Conservation (phyloP, 2,888 invertebrate genomes). For the Yponomeuta sedellus region DNA sequence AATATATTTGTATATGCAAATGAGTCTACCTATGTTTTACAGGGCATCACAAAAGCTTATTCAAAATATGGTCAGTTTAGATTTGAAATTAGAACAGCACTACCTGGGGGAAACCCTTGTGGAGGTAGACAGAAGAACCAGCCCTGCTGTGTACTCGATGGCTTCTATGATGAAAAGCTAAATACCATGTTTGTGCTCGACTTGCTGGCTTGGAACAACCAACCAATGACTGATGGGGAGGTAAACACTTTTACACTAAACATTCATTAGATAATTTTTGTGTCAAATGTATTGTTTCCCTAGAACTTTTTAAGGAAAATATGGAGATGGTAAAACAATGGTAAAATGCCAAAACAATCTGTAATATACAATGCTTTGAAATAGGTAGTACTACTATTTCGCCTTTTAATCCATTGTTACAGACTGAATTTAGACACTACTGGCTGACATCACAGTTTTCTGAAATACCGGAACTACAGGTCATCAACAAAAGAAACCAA, state of each 20-base stretch:
- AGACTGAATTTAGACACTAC: slow-evolving; percentile 90
- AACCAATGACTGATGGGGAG: slow-evolving; percentile 83
- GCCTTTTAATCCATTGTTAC: slow-evolving; percentile 29
- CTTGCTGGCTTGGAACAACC: slow-evolving; percentile 86
- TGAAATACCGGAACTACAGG: slow-evolving; percentile 74
- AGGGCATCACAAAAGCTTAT: slow-evolving; percentile 84
- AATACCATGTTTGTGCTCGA: slow-evolving; percentile 88
- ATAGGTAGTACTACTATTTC: background rate
- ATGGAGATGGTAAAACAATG: too few species aligned
- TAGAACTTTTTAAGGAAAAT: background rate
- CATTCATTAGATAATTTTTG: background rate
- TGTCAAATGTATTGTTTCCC: background rate
- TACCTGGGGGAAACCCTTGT: slow-evolving; percentile 82
- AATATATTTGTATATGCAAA: background rate
- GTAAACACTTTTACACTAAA: slow-evolving; percentile 60
- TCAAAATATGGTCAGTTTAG: slow-evolving; percentile 78
- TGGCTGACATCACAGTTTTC: slow-evolving; percentile 86
- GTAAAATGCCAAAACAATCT: too few species aligned
- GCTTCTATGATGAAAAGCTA: slow-evolving; percentile 80
- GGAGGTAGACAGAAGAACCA: slow-evolving; percentile 38
- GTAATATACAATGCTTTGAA: background rate
- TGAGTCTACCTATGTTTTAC: slow-evolving; percentile 29
- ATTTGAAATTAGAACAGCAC: slow-evolving; percentile 75
- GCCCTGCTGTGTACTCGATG: slow-evolving; percentile 85
- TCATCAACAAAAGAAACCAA: slow-evolving; percentile 46